Percentiles rank a stretch among this genome's conserved stretches.
phyloP scores from a whole-genome alignment of 2,113 vertebrate genomes.

The Psephotus haematonotus region DNA sequence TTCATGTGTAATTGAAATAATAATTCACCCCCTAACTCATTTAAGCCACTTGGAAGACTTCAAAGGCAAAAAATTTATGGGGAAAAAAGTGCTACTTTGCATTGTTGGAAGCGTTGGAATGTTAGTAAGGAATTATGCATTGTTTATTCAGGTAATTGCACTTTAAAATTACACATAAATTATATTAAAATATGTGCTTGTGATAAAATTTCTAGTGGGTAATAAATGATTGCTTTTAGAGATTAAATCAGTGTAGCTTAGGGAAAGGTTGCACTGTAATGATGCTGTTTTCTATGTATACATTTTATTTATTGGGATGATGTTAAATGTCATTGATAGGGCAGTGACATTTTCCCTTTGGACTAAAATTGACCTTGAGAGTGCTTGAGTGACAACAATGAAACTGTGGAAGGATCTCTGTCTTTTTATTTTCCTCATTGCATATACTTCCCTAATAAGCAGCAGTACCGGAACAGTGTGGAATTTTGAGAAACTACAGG shows the following conservation, averaged over 20 bases:
- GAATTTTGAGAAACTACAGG: neutral
- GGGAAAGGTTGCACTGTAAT: neutral
- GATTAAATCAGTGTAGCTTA: neutral
- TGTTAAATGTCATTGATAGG: neutral
- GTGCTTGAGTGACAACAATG: neutral
- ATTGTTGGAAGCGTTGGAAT: neutral
- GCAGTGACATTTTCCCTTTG: neutral
- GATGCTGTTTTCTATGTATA: neutral
- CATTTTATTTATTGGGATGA: neutral
- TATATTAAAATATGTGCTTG: neutral
- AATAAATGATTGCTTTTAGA: neutral
- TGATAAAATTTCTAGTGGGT: neutral
- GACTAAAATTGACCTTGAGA: neutral
- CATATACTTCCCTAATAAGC: neutral
- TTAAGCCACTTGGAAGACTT: neutral
- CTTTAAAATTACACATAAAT: neutral
- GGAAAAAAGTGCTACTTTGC: neutral
- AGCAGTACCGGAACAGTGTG: neutral
- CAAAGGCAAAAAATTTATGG: neutral
- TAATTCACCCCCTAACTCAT: neutral
- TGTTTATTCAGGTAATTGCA: neutral
- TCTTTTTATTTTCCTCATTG: neutral
- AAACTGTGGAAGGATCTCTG: neutral
- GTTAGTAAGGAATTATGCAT: neutral
- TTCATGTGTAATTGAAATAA: neutral